Percentiles rank a stretch among this genome's conserved stretches.
Conservation (phyloP, 2,797 vertebrate species). For the Otolemur crassicaudatus region DNA sequence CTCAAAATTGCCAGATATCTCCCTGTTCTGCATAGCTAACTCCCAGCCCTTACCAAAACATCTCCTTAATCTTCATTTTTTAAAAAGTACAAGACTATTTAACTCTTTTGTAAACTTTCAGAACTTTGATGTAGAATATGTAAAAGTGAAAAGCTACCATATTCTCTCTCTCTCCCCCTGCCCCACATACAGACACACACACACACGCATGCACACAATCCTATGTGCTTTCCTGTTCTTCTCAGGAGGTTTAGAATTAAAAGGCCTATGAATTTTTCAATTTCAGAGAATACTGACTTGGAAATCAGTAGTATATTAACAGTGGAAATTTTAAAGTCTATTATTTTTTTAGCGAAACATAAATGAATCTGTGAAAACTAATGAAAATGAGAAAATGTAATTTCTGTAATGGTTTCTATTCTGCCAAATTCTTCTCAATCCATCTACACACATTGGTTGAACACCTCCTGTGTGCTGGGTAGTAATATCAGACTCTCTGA, state of each 20-base stretch:
- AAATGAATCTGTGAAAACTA: conserved; percentile 33
- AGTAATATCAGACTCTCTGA: not conserved
- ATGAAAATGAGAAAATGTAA: conserved; percentile 45
- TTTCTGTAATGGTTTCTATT: conserved; percentile 34
- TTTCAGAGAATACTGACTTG: not conserved
- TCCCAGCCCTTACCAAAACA: not conserved
- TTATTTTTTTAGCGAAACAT: conserved; percentile 52
- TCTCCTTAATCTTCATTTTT: not conserved
- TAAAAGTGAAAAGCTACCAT: not conserved
- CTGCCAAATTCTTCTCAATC: conserved; percentile 2
- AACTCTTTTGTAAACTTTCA: conserved; percentile 5
- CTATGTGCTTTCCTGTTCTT: not conserved
- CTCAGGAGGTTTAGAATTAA: conserved; percentile 24
- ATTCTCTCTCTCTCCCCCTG: not conserved
- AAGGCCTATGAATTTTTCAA: not conserved
- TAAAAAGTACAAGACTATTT: not conserved
- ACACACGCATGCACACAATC: not conserved
- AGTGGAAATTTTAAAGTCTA: conserved; percentile 28
- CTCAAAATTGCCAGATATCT: conserved; percentile 36
- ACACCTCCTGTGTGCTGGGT: not conserved
- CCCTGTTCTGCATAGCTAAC: not conserved
- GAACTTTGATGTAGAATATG: not conserved
- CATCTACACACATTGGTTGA: not conserved
- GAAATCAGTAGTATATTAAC: conserved; percentile 14
- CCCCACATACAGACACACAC: too few relatives aligned